These are phyloP conservation scores for Odontamblyopus lacepedii DNA, from an alignment of 2,797 vertebrate genomes.

Conservation along the genomic window DNA sequence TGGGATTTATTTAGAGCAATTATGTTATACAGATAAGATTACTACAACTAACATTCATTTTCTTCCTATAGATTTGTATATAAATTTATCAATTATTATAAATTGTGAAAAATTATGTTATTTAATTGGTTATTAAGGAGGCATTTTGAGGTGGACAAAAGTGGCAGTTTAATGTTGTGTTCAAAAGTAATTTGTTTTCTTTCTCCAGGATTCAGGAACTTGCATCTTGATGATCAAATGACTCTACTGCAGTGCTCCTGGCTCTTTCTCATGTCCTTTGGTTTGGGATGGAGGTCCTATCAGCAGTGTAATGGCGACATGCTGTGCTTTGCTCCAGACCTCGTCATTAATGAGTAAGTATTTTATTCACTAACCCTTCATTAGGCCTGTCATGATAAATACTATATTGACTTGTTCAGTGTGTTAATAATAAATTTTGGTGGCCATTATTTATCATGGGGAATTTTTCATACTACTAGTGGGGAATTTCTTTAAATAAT, in stretches of 20 bases:
- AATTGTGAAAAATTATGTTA: too few species aligned
- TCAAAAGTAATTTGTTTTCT: not conserved
- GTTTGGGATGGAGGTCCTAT: conserved; percentile 96
- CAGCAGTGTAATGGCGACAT: conserved; percentile 88
- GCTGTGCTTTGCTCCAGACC: conserved; percentile 95
- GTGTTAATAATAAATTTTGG: too few species aligned
- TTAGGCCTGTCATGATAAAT: too few species aligned
- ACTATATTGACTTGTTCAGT: too few species aligned
- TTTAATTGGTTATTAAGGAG: too few species aligned
- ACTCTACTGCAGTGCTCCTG: conserved; percentile 96
- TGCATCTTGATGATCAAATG: conserved; percentile 99
- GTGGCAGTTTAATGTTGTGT: not conserved
- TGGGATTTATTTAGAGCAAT: not conserved
- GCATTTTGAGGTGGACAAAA: not conserved
- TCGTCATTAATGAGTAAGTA: conserved; percentile 94
- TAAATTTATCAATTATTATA: too few species aligned
- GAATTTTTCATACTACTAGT: too few species aligned
- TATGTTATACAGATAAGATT: too few species aligned
- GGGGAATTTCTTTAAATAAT: too few species aligned
- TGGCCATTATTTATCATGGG: too few species aligned
- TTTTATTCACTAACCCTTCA: not conserved
- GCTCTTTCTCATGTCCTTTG: conserved; percentile 98
- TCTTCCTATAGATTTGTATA: too few species aligned
- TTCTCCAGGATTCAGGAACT: conserved; percentile 89
- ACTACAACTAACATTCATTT: too few species aligned